A percentile compares a stretch with the other conserved stretches of the same genome.
Conservation (phyloP, 2,113 vertebrate genomes). For the Datnioides undecimradiatus region DNA sequence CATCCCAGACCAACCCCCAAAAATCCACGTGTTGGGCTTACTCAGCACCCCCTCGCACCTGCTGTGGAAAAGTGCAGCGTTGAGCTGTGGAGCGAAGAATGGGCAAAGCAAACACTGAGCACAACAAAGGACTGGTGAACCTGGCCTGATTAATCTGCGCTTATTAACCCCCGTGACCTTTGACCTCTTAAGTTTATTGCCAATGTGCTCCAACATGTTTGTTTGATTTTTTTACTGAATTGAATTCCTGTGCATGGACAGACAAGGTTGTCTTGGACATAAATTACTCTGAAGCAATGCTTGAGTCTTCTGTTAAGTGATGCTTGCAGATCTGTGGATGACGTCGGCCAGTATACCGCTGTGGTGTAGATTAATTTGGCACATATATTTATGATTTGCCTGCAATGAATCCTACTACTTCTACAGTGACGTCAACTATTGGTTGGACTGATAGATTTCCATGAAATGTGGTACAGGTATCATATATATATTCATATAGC, state of each 20-base stretch:
- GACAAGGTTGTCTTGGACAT: background rate
- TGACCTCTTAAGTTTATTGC: conserved; percentile 28
- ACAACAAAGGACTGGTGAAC: conserved; percentile 37
- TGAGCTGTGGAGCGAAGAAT: conserved; percentile 14
- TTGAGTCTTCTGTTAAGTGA: too few relatives aligned
- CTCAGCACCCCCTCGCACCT: conserved; percentile 71
- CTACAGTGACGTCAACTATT: too few relatives aligned
- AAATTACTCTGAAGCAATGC: too few relatives aligned
- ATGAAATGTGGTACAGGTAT: too few relatives aligned
- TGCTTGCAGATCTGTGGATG: too few relatives aligned
- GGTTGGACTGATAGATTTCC: too few relatives aligned
- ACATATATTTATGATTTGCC: too few relatives aligned
- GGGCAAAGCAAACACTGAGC: conserved; percentile 55
- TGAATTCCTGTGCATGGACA: background rate
- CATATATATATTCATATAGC: too few relatives aligned
- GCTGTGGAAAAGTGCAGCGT: conserved; percentile 59
- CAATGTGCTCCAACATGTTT: background rate
- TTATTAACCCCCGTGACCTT: conserved; percentile 39
- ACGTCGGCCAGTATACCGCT: too few relatives aligned
- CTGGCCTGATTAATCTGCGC: conserved; percentile 39
- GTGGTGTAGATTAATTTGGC: too few relatives aligned
- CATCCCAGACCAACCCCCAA: conserved; percentile 48
- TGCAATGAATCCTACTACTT: too few relatives aligned
- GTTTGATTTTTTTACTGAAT: background rate
- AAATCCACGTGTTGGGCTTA: conserved; percentile 48